Evolutionary conservation across 2,797 vertebrate species (phyloP).

Genomic region (Chlorospingus flavigularis): DNA sequence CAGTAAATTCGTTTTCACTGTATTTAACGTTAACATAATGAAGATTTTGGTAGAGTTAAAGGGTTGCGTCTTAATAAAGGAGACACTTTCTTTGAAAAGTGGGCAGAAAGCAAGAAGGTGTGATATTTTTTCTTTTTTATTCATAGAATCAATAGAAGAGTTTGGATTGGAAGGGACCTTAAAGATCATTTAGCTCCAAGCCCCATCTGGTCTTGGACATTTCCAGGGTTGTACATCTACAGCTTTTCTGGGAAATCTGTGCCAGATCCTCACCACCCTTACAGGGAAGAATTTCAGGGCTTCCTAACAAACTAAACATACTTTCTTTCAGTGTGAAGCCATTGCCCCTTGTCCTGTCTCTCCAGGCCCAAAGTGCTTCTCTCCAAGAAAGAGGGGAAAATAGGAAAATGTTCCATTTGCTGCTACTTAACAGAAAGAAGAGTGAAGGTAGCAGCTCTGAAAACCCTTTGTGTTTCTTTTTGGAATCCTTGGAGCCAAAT

Average conservation of each 20-base stretch:
- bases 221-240: neutral
- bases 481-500: neutral
- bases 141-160: neutral
- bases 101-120: neutral
- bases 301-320: neutral
- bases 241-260: neutral
- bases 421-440: neutral
- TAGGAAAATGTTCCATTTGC: neutral
- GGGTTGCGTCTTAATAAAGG: neutral
- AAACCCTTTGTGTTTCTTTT: neutral
- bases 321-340: neutral
- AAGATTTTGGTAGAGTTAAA: neutral
- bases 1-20: fast-evolving
- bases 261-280: neutral
- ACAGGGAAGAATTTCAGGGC: neutral
- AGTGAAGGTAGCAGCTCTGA: neutral
- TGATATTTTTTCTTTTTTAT: fast-evolving
- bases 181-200: neutral
- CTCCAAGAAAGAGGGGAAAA: neutral
- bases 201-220: neutral
- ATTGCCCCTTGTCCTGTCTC: neutral
- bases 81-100: neutral
- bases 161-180: neutral
- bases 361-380: neutral
- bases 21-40: fast-evolving